A percentile compares a stretch with the other conserved stretches of the same genome.
Conservation (phyloP, 2,888 invertebrate genomes). For the Lasioglossum pauxillum region DNA sequence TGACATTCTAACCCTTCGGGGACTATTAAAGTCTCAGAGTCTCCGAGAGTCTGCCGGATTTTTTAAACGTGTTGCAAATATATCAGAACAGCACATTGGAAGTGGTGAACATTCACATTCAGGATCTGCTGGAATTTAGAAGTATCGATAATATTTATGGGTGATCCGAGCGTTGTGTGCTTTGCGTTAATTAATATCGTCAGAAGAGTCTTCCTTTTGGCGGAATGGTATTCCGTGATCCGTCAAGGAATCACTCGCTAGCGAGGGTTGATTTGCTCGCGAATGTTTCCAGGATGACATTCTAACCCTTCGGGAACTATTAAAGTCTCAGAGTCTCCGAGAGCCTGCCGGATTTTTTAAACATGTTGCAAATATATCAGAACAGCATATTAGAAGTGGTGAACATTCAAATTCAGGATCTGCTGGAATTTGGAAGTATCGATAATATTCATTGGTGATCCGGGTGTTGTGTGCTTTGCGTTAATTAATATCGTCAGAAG, state of each 20-base stretch:
- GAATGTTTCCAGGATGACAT: conserved; percentile 4
- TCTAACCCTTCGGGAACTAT: not conserved
- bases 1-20: not conserved
- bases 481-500: not conserved
- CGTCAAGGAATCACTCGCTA: conserved; percentile 17
- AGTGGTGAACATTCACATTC: too few relatives aligned
- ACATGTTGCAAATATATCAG: too few relatives aligned
- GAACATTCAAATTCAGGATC: too few relatives aligned
- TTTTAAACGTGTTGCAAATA: not conserved
- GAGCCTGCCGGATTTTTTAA: not conserved
- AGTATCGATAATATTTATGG: not conserved
- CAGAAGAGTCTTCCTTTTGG: not conserved
- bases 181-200: conserved; percentile 1
- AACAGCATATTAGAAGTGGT: too few relatives aligned
- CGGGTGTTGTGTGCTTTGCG: not conserved
- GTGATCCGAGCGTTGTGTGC: not conserved
- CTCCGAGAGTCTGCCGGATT: not conserved
- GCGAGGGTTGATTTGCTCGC: too few relatives aligned
- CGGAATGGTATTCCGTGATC: conserved; percentile 30
- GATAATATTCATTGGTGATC: not conserved
- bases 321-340: not conserved
- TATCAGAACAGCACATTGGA: too few relatives aligned
- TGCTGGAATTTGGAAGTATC: too few relatives aligned
- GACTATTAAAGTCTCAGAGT: not conserved
- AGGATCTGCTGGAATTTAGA: too few relatives aligned